phyloP scores from a whole-genome alignment of 2,113 vertebrate species.

The Myrmophylax atrothorax region DNA sequence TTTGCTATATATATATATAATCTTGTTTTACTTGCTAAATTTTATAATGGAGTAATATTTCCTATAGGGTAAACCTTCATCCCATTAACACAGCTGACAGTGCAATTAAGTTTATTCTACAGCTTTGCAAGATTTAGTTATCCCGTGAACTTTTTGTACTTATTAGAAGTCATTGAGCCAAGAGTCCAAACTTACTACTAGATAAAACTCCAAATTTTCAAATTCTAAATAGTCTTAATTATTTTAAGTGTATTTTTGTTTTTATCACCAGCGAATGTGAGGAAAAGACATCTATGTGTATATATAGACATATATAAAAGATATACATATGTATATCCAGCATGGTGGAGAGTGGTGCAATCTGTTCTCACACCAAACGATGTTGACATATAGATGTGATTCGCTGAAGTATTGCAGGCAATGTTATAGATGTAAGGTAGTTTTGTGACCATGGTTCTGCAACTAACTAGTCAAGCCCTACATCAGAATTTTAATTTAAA shows the following conservation, averaged over 20 bases:
- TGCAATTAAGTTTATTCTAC: neutral
- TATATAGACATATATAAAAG: neutral
- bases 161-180: neutral
- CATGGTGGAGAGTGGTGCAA: neutral
- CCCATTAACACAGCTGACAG: slow-evolving; percentile 15
- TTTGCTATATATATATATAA: neutral
- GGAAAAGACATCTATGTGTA: neutral
- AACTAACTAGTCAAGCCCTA: neutral
- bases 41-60: slow-evolving; percentile 18
- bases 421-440: neutral
- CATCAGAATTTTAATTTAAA: neutral
- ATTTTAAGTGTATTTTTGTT: neutral
- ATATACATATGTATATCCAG: neutral
- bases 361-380: neutral
- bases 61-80: slow-evolving; percentile 6
- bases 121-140: neutral
- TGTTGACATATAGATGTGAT: neutral
- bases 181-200: neutral
- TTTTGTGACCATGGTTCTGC: neutral
- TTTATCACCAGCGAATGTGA: neutral
- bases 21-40: slow-evolving; percentile 8
- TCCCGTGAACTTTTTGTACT: neutral
- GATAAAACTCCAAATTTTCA: neutral
- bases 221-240: neutral
- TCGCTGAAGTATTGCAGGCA: neutral